Percentiles rank a stretch among this genome's conserved stretches.
Conservation (phyloP, 2,888 invertebrate species). For the Drosophila quinaria region DNA sequence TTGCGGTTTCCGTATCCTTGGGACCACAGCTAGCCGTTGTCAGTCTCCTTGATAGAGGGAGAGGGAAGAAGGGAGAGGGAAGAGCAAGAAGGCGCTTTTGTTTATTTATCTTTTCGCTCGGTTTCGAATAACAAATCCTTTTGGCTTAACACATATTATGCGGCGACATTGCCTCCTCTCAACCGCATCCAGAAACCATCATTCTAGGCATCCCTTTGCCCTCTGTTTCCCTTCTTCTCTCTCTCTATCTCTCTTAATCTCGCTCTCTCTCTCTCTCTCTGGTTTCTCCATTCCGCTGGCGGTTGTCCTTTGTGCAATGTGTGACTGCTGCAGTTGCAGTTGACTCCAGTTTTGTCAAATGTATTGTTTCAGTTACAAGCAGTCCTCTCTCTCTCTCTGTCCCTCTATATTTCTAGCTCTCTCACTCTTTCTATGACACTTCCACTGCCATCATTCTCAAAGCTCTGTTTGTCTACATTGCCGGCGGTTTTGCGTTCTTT, state of each 20-base stretch:
- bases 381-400: conserved; percentile 5
- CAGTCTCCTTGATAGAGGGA: background rate
- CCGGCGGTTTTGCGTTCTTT: conserved; percentile 28
- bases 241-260: conserved; percentile 3
- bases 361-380: conserved; percentile 73
- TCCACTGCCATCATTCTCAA: conserved; percentile 37
- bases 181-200: conserved; percentile 8
- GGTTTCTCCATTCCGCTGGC: conserved; percentile 2
- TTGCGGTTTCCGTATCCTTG: conserved; percentile 50
- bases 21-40: conserved; percentile 46
- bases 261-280: background rate
- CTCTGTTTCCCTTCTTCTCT: too few relatives aligned
- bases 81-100: conserved; percentile 68
- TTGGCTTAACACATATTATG: conserved; percentile 81
- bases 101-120: conserved; percentile 81
- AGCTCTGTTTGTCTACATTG: conserved; percentile 45
- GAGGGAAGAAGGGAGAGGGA: background rate
- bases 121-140: conserved; percentile 82
- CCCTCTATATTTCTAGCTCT: too few relatives aligned
- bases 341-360: conserved; percentile 81
- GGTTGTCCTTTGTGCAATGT: conserved; percentile 69
- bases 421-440: conserved; percentile 9
- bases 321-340: conserved; percentile 77
- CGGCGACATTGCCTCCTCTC: conserved; percentile 53
- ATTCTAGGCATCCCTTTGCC: background rate